Evolutionary conservation across 2,113 vertebrate species (phyloP), one percentile per base, ranked within the genome.

Genomic region (Cnemophilus loriae): DNA sequence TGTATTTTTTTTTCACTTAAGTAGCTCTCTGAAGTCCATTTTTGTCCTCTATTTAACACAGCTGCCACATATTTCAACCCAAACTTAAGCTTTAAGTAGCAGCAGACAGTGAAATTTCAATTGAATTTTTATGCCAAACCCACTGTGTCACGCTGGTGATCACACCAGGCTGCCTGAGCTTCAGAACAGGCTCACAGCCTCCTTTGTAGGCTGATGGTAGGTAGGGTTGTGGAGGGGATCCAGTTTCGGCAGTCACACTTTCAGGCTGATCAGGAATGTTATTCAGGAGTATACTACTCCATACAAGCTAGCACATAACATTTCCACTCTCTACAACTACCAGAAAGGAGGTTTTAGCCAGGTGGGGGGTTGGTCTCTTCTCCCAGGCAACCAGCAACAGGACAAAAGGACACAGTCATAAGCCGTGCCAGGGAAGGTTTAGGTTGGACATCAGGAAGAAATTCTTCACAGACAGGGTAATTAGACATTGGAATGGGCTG

Each of bases 61-160:
- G n/a, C 16, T 42, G 47, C 13, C 42, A 77, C 12, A 7, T 32
- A 61, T 42, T 87, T 61, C 63, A 78, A 53, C 10, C 22, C 3
- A 0, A 89, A 69, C 4, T 64, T 82, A 63, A 0, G 0, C 27
- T 64, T 79, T 39, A 39, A 37, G 19, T 41, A 88, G 52, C 44
- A 85, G 33, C 4, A 71, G 52, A 49, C 70, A 55, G 32, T 1
- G 4, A 89, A 74, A 77, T 59, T 55, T 73, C 33, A 84, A 63
- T 3, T 42, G 33, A 69, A 6, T 27, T 63, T 42, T 68, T 82
- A 71, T 17, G 21, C 15, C 22, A 5, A 52, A 78, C 13, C 28
- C 30, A 71, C 26, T 37, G 24, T 53, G 41, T 19, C 46, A 41
- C 6, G 19, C 56, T 82, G 52, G 21, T 17, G 33, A 82, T 59